phyloP scores from a whole-genome alignment of 2,888 invertebrate species.

The Dasypolia templi region DNA sequence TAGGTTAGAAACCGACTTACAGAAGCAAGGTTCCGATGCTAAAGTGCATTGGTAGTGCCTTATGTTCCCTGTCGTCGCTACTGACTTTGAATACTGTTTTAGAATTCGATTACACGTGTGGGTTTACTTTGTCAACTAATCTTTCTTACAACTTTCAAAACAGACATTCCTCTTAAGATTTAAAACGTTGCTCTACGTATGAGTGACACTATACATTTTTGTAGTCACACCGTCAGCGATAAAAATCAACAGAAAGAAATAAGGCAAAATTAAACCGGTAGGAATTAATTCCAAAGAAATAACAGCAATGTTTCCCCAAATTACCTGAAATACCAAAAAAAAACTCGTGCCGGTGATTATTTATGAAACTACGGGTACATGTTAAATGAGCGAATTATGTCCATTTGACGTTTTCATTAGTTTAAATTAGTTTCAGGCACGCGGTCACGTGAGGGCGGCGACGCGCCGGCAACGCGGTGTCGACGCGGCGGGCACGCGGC shows the following conservation, averaged over 20 bases:
- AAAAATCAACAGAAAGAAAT: not conserved
- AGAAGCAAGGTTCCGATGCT: not conserved
- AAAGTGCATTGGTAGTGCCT: not conserved
- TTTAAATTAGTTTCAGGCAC: constrained; percentile 62
- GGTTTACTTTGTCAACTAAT: not conserved
- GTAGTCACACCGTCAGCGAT: not conserved
- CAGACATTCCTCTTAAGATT: too few relatives aligned
- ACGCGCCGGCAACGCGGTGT: constrained; percentile 22
- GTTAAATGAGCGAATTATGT: constrained; percentile 64
- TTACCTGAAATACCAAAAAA: constrained; percentile 16
- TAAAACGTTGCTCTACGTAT: not conserved
- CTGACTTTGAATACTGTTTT: not conserved
- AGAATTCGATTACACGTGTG: not conserved
- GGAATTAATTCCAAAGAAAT: not conserved
- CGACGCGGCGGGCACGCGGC: constrained; percentile 23
- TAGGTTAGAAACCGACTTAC: constrained; percentile 12
- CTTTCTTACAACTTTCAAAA: not conserved
- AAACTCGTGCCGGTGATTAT: constrained; percentile 22
- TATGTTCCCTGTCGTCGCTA: not conserved
- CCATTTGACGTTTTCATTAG: constrained; percentile 71
- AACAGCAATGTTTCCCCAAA: constrained; percentile 17
- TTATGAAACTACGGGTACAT: constrained; percentile 40
- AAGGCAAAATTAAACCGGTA: not conserved
- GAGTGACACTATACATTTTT: not conserved
- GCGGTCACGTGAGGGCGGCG: constrained; percentile 38